phyloP scores from a whole-genome alignment of 1,140 invertebrate species.

The Aphelinus certus region DNA sequence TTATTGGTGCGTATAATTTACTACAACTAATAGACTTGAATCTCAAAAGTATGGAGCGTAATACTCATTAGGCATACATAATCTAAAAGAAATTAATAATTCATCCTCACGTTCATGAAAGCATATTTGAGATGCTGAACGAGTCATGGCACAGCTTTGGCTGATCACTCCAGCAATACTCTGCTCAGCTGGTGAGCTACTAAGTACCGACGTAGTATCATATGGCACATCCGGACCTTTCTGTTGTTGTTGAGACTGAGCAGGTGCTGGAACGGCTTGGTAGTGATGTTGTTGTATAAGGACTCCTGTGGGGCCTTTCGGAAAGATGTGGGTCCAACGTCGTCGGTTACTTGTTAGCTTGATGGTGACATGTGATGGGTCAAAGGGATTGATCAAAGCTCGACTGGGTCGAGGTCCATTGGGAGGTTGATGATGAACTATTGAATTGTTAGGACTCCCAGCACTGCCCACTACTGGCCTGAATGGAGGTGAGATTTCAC shows the following conservation, averaged over 20 bases:
- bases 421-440: conserved; percentile 55
- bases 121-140: conserved; percentile 60
- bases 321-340: conserved; percentile 98
- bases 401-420: conserved; percentile 69
- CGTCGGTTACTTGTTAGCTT: conserved; percentile 95
- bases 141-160: conserved; percentile 48
- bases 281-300: conserved; percentile 94
- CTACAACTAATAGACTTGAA: too few species aligned
- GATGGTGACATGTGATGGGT: conserved; percentile 95
- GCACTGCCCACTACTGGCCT: conserved; percentile 70
- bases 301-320: conserved; percentile 90
- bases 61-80: too few species aligned
- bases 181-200: conserved; percentile 51
- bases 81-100: background rate
- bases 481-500: conserved; percentile 67
- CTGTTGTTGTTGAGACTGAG: conserved; percentile 52
- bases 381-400: conserved; percentile 95
- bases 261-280: conserved; percentile 78
- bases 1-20: too few species aligned
- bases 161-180: conserved; percentile 20
- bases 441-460: conserved; percentile 59
- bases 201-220: conserved; percentile 44
- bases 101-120: conserved; percentile 63
- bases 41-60: too few species aligned
- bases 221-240: conserved; percentile 41